Percentiles rank a stretch among this genome's conserved stretches.
phyloP scores from a whole-genome alignment of 2,113 vertebrate species.

The Mesocricetus auratus region DNA sequence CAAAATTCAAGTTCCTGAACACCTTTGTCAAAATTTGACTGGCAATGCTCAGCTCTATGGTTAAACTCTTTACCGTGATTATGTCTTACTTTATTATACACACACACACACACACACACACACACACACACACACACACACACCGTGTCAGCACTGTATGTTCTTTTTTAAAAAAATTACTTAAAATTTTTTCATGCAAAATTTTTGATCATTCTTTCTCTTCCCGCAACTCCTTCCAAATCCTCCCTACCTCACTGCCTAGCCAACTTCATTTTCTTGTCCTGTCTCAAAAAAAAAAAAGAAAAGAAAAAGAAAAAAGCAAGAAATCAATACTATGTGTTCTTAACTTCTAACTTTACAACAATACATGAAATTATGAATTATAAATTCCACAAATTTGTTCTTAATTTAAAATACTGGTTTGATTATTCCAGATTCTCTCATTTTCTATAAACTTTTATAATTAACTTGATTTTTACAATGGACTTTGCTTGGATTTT shows the following conservation, averaged over 20 bases:
- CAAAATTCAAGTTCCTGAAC: not conserved
- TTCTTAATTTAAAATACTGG: not conserved
- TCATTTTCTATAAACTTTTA: not conserved
- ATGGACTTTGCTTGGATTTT: not conserved
- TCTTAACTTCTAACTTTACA: not conserved
- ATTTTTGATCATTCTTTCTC: not conserved
- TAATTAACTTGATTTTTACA: not conserved
- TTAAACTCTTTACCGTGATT: not conserved
- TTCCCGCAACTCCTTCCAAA: not conserved
- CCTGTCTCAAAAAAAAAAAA: not conserved
- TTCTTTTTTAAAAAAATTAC: not conserved
- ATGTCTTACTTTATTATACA: not conserved
- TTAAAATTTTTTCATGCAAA: not conserved
- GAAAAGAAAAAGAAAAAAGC: not conserved
- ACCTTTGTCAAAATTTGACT: not conserved
- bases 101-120: not conserved
- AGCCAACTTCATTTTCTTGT: not conserved
- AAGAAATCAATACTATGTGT: too few species aligned
- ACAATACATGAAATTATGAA: not conserved
- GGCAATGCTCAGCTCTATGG: not conserved
- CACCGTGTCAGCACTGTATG: not conserved
- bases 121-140: not conserved
- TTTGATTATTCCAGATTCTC: not conserved
- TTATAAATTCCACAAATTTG: not conserved
- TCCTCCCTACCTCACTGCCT: not conserved